Evolutionary conservation across 2,888 invertebrate species (phyloP).

Genomic region (Drosophila parthenogenetica): DNA sequence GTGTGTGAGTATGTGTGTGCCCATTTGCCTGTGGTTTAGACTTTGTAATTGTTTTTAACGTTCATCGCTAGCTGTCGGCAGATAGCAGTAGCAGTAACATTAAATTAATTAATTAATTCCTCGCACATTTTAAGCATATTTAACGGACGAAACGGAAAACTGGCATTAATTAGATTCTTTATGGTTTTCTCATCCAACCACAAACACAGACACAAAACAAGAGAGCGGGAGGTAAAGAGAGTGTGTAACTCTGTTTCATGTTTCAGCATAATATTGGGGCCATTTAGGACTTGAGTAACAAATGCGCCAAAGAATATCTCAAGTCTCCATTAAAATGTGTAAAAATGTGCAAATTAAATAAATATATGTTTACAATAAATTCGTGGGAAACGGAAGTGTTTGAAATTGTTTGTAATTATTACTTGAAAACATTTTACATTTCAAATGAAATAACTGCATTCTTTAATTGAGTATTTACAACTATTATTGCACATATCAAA

Average conservation of each 20-base stretch:
- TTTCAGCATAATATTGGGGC: conserved; percentile 56
- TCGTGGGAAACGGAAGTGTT: no score
- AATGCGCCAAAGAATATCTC: conserved; percentile 39
- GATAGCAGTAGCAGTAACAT: conserved; percentile 41
- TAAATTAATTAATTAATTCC: conserved; percentile 72
- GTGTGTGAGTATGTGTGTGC: conserved; percentile 4
- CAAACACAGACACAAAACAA: conserved; percentile 1
- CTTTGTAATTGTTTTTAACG: conserved; percentile 63
- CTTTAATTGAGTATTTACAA: background rate
- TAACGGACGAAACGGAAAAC: conserved; percentile 34
- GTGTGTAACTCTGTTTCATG: conserved; percentile 45
- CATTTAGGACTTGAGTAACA: conserved; percentile 35
- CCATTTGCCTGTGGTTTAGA: conserved; percentile 39
- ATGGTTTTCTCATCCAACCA: conserved; percentile 33
- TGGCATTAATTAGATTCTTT: conserved; percentile 58
- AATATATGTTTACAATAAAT: background rate
- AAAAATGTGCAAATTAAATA: conserved; percentile 22
- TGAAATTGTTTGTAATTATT: no score
- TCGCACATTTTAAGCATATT: conserved; percentile 56
- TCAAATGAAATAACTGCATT: no score
- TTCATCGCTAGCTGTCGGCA: conserved; percentile 30
- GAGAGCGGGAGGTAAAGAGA: background rate
- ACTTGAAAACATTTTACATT: no score
- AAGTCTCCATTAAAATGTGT: conserved; percentile 36
- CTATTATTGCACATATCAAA: background rate